Conservation (phyloP, 1,140 invertebrate species). For the Leptonema lineaticorne region DNA sequence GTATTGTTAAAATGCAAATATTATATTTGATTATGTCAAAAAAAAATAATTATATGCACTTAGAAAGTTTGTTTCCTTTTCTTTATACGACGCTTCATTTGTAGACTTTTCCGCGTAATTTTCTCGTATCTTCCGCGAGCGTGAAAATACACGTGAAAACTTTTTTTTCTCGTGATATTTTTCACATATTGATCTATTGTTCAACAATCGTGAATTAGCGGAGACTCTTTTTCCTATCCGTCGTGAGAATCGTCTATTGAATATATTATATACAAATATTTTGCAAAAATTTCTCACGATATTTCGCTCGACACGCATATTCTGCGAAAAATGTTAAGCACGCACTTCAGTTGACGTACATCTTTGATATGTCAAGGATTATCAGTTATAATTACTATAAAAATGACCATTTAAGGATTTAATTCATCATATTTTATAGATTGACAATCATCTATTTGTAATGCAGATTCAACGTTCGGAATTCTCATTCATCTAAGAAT, state of each 20-base stretch:
- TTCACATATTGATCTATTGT: neutral
- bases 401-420: no score
- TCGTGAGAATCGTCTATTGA: neutral
- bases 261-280: neutral
- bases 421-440: neutral
- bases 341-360: neutral
- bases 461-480: neutral
- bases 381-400: neutral
- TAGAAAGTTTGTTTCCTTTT: no score
- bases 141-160: neutral
- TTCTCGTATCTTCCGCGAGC: no score
- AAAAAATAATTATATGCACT: no score
- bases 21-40: no score
- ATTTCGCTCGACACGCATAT: neutral
- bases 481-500: no score
- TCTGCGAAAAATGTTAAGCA: neutral
- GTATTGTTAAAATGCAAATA: no score
- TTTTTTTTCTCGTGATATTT: neutral
- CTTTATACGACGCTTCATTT: no score
- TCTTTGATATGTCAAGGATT: conserved; percentile 13
- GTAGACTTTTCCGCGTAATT: no score
- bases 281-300: neutral
- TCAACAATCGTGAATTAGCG: no score
- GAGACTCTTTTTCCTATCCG: no score
- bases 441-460: neutral